A percentile compares a stretch with the other conserved stretches of the same genome.
phyloP scores from a whole-genome alignment of 2,888 invertebrate genomes.

The Eumacrocentrus americanus region DNA sequence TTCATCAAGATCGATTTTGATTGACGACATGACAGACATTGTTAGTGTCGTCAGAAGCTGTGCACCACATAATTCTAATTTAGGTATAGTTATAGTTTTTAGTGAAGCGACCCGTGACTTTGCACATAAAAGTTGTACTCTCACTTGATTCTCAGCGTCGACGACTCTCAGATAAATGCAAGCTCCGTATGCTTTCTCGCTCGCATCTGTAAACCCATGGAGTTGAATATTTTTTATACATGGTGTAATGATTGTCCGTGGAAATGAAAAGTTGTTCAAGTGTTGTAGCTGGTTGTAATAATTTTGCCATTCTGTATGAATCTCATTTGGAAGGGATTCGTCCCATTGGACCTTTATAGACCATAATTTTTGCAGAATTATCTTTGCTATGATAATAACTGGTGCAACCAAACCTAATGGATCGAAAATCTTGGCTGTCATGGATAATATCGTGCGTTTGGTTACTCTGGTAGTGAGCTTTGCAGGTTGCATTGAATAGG shows the following conservation, averaged over 20 bases:
- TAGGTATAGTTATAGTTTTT: slow-evolving; percentile 30
- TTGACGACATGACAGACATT: neutral
- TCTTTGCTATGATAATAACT: slow-evolving; percentile 27
- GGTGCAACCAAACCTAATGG: slow-evolving; percentile 31
- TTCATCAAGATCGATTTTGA: neutral
- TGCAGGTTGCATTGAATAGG: slow-evolving; percentile 13
- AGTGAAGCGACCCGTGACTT: slow-evolving; percentile 34
- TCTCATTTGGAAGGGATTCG: slow-evolving; percentile 23
- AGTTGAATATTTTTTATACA: slow-evolving; percentile 3
- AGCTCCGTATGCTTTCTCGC: slow-evolving; percentile 30
- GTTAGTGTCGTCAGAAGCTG: slow-evolving; percentile 26
- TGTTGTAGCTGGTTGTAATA: slow-evolving; percentile 9
- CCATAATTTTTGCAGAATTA: slow-evolving; percentile 30
- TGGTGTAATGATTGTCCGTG: slow-evolving; percentile 7
- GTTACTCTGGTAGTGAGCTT: neutral
- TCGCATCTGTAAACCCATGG: slow-evolving; percentile 34
- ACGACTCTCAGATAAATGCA: slow-evolving; percentile 21
- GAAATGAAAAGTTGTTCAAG: slow-evolving; percentile 17
- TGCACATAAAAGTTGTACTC: slow-evolving; percentile 27
- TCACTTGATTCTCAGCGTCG: neutral
- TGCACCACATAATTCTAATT: slow-evolving; percentile 33
- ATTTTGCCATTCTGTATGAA: slow-evolving; percentile 23
- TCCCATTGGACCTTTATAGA: slow-evolving; percentile 25
- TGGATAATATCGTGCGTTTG: slow-evolving; percentile 20
- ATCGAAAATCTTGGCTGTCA: slow-evolving; percentile 27